phyloP scores from a whole-genome alignment of 1,140 invertebrate species.

The Potamilus streckersoni region DNA sequence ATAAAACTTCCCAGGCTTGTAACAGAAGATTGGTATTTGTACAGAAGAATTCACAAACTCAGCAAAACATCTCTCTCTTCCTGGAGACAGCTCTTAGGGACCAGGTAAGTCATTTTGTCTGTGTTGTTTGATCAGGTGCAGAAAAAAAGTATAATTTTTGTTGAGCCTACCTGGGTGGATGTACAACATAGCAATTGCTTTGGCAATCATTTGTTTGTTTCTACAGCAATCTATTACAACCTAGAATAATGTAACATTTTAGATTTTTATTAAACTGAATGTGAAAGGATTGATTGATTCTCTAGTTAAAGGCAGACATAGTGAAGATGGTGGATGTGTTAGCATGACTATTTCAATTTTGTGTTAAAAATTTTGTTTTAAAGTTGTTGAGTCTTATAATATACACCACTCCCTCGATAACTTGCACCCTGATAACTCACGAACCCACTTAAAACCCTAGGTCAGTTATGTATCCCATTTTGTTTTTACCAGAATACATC shows the following conservation, averaged over 20 bases:
- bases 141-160: not conserved
- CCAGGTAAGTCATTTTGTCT: conserved; percentile 48
- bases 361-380: too few relatives aligned
- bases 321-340: too few relatives aligned
- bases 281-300: not conserved
- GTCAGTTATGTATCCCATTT: too few relatives aligned
- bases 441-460: too few relatives aligned
- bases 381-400: too few relatives aligned
- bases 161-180: not conserved
- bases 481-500: too few relatives aligned
- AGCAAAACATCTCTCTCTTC: conserved; percentile 72
- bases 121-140: not conserved
- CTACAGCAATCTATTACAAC: not conserved
- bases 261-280: not conserved
- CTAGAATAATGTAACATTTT: not conserved
- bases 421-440: too few relatives aligned
- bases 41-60: conserved; percentile 73
- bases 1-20: conserved; percentile 80
- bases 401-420: too few relatives aligned
- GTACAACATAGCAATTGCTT: not conserved
- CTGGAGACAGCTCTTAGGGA: conserved; percentile 75
- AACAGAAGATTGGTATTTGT: conserved; percentile 76
- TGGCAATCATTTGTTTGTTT: not conserved
- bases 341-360: too few relatives aligned
- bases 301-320: not conserved